Percentiles rank a stretch among this genome's conserved stretches.
These are phyloP conservation scores for Chiridota heheva DNA, from an alignment of 35 echinoderm and acorn worm genomes.

Conservation along the genomic window DNA sequence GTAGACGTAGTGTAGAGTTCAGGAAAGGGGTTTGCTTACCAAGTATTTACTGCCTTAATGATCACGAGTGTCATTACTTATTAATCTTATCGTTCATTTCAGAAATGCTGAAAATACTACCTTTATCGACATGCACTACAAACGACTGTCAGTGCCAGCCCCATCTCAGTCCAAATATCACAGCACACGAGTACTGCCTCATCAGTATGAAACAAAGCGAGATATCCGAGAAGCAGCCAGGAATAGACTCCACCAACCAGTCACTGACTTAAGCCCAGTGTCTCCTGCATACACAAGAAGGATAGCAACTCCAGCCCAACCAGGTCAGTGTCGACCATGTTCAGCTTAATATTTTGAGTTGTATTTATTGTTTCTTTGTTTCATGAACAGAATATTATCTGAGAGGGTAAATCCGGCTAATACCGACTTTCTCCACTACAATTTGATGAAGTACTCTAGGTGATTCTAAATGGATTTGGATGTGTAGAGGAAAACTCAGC, in stretches of 20 bases:
- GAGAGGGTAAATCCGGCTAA: too few relatives aligned
- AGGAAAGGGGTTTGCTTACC: background rate
- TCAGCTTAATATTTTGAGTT: background rate
- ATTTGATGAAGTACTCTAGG: too few relatives aligned
- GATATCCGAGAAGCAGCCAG: conserved; percentile 65
- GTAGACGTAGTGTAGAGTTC: background rate
- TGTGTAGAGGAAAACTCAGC: too few relatives aligned
- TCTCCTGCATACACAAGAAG: background rate
- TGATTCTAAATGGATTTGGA: too few relatives aligned
- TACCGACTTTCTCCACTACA: too few relatives aligned
- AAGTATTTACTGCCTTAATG: background rate
- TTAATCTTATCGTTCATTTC: background rate
- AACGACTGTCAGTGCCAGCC: background rate
- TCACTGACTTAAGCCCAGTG: conserved; percentile 46
- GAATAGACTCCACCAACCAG: conserved; percentile 52
- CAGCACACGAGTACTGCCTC: conserved; percentile 50
- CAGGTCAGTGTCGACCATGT: conserved; percentile 23
- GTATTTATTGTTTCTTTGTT: background rate
- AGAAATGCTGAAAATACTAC: background rate
- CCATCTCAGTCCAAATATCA: background rate
- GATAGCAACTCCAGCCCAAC: conserved; percentile 53
- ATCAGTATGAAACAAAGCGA: conserved; percentile 51
- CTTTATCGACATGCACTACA: background rate
- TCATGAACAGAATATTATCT: background rate
- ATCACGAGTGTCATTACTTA: background rate